These are phyloP conservation scores for Acanthoscelides obtectus DNA, from an alignment of 2,888 invertebrate genomes.

Conservation along the genomic window DNA sequence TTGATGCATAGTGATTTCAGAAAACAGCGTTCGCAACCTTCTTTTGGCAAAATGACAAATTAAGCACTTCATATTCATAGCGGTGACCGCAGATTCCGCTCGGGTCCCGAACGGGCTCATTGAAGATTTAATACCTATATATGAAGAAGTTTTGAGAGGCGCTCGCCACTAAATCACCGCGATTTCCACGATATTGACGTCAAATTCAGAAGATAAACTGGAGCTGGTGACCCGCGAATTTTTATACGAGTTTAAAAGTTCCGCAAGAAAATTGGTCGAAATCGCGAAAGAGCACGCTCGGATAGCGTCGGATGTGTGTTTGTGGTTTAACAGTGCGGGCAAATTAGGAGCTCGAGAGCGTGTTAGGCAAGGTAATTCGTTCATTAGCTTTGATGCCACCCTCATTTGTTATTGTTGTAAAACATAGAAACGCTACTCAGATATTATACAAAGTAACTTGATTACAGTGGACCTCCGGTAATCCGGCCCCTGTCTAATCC, in stretches of 20 bases:
- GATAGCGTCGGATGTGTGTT: background rate
- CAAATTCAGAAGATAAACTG: background rate
- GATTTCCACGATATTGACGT: background rate
- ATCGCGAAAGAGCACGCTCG: background rate
- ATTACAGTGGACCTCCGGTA: too few species aligned
- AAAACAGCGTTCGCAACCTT: too few species aligned
- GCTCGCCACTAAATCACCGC: background rate
- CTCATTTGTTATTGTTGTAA: too few species aligned
- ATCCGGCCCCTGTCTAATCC: too few species aligned
- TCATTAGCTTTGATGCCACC: too few species aligned
- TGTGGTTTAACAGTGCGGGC: background rate
- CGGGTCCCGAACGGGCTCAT: background rate
- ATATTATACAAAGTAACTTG: too few species aligned
- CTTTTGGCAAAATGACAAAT: too few species aligned
- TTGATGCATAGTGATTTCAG: too few species aligned
- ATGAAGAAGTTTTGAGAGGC: background rate
- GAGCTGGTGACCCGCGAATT: background rate
- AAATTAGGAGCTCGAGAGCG: background rate
- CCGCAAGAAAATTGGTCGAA: background rate
- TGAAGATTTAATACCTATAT: background rate
- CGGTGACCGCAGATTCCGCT: background rate
- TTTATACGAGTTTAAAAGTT: background rate
- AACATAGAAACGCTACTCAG: too few species aligned
- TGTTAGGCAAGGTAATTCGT: too few species aligned
- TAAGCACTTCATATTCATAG: too few species aligned